These are phyloP conservation scores for Dusona sp. DNA, from an alignment of 2,888 invertebrate genomes.

Conservation along the genomic window DNA sequence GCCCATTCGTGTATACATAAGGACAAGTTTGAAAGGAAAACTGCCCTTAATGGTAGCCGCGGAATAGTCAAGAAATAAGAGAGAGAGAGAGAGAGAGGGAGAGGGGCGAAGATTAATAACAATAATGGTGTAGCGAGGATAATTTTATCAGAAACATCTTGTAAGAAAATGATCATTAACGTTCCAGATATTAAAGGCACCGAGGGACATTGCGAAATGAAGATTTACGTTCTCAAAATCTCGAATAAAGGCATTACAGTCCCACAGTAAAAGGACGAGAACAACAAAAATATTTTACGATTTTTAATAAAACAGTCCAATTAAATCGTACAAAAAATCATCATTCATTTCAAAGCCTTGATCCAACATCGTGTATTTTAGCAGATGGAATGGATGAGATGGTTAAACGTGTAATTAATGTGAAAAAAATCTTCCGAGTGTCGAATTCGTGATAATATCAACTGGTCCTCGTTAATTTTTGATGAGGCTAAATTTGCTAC, in stretches of 20 bases:
- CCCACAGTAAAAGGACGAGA: background rate
- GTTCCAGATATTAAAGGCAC: slow-evolving; percentile 12
- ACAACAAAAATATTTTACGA: background rate
- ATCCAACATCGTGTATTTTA: background rate
- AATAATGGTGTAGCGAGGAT: slow-evolving; percentile 42
- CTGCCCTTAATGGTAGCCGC: slow-evolving; percentile 54
- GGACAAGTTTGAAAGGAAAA: slow-evolving; percentile 48
- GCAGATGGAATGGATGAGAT: background rate
- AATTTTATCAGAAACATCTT: slow-evolving; percentile 39
- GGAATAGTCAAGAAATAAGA: background rate
- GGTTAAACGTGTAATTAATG: background rate
- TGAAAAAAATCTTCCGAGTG: background rate
- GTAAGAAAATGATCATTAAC: slow-evolving; percentile 47
- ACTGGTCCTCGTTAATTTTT: background rate
- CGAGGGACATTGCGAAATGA: background rate
- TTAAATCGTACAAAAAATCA: background rate
- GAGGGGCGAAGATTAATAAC: slow-evolving; percentile 41
- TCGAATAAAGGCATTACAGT: background rate
- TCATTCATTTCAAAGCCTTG: background rate
- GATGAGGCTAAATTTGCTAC: background rate
- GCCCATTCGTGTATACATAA: background rate
- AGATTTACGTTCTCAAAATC: background rate
- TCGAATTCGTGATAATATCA: background rate
- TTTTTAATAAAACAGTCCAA: background rate
- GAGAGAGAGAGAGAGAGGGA: slow-evolving; percentile 6